Evolutionary conservation across 2,888 invertebrate species (phyloP).

Genomic region (Coelinius sp.): DNA sequence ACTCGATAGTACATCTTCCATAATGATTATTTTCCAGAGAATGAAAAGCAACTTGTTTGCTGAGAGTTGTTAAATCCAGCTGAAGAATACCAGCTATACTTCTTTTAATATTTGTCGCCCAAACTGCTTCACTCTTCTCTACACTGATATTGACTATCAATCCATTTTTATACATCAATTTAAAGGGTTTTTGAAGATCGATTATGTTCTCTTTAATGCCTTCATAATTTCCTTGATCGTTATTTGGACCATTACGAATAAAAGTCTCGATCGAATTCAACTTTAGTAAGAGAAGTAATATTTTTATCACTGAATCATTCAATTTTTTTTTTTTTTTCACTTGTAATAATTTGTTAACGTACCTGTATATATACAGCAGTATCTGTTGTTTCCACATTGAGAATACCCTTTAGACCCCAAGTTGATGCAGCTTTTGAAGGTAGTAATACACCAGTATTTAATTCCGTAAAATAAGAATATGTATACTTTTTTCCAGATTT

Average conservation of each 20-base stretch:
- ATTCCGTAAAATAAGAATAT: conserved; percentile 62
- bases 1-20: conserved; percentile 68
- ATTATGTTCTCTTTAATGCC: conserved; percentile 49
- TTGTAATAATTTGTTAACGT: too few species aligned
- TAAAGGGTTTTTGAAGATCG: conserved; percentile 63
- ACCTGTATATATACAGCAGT: conserved; percentile 60
- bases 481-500: conserved; percentile 60
- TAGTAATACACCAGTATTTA: conserved; percentile 63
- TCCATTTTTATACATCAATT: conserved; percentile 58
- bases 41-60: conserved; percentile 61
- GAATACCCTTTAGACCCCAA: conserved; percentile 62
- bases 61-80: conserved; percentile 70
- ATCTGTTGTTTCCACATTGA: conserved; percentile 57
- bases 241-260: conserved; percentile 58
- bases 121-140: conserved; percentile 72
- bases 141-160: conserved; percentile 63
- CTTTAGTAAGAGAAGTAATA: conserved; percentile 47
- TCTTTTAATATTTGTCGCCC: conserved; percentile 80
- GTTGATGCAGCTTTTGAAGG: conserved; percentile 63
- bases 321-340: background rate
- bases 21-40: conserved; percentile 66
- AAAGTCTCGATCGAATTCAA: conserved; percentile 59
- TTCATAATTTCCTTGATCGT: conserved; percentile 43
- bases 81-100: conserved; percentile 79
- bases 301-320: background rate